Evolutionary conservation across 2,797 vertebrate genomes (phyloP).

Genomic region (Esox masquinongy): DNA sequence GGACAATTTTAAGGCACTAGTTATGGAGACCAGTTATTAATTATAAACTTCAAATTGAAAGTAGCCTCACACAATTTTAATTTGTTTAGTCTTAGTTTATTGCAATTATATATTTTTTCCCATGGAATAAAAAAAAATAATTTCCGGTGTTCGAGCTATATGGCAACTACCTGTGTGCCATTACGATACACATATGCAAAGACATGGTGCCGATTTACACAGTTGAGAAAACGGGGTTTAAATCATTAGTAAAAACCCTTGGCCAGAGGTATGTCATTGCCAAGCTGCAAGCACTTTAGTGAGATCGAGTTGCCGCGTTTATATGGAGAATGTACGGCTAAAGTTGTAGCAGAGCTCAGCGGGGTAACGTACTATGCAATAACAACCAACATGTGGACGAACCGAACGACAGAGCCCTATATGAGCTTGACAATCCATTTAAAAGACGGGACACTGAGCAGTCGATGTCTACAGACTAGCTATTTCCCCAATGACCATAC

Average conservation of each 20-base stretch:
- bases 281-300: conserved; percentile 10
- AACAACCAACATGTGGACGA: conserved; percentile 21
- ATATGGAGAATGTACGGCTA: conserved; percentile 1
- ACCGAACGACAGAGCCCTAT: conserved; percentile 21
- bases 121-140: too few species aligned
- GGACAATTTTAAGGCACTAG: too few species aligned
- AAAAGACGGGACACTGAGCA: conserved; percentile 13
- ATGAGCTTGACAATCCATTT: conserved; percentile 14
- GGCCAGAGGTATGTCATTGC: conserved; percentile 4
- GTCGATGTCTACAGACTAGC: conserved; percentile 12
- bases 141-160: too few species aligned
- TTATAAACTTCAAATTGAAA: too few species aligned
- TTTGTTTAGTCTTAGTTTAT: too few species aligned
- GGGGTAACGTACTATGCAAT: conserved; percentile 5
- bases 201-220: background rate
- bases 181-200: too few species aligned
- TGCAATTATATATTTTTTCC: too few species aligned
- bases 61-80: too few species aligned
- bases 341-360: conserved; percentile 5
- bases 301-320: conserved; percentile 17
- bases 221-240: background rate
- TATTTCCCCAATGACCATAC: conserved; percentile 26
- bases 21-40: too few species aligned
- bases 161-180: too few species aligned
- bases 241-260: conserved; percentile 1